phyloP scores from a whole-genome alignment of 2,888 invertebrate genomes.

The Pseudococcus longispinus region DNA sequence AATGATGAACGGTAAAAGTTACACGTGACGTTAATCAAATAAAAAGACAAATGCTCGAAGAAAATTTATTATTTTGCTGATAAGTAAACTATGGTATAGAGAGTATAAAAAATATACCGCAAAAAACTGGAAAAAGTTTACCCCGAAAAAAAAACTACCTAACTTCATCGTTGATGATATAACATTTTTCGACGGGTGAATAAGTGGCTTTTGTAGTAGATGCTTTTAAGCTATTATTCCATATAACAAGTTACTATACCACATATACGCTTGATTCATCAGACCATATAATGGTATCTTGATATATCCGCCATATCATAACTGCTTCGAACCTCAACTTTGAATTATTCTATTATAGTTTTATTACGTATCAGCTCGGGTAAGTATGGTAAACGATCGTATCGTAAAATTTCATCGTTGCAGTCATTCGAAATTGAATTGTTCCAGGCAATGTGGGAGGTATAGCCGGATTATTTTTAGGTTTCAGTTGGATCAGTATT shows the following conservation, averaged over 20 bases:
- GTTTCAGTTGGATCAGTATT: conserved; percentile 58
- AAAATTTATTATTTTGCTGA: conserved; percentile 8
- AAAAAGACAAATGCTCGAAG: conserved; percentile 7
- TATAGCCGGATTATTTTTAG: conserved; percentile 58
- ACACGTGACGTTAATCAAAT: background rate
- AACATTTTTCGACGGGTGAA: background rate
- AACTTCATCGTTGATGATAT: background rate
- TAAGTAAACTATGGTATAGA: background rate
- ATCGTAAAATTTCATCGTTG: conserved; percentile 8
- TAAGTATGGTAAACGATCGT: background rate
- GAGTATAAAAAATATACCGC: background rate
- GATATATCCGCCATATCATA: background rate
- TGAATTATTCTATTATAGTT: conserved; percentile 17
- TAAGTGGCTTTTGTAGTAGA: background rate
- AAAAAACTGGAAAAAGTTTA: background rate
- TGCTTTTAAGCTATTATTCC: background rate
- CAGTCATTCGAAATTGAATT: background rate
- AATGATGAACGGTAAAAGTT: conserved; percentile 16
- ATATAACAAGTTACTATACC: background rate
- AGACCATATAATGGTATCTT: background rate
- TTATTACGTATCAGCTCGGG: background rate
- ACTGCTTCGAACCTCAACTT: background rate
- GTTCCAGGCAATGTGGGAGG: conserved; percentile 58
- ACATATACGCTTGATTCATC: background rate
- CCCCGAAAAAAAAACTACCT: background rate